These are phyloP conservation scores for Malthinus flaveolus DNA, from an alignment of 2,888 invertebrate genomes.

Conservation along the genomic window DNA sequence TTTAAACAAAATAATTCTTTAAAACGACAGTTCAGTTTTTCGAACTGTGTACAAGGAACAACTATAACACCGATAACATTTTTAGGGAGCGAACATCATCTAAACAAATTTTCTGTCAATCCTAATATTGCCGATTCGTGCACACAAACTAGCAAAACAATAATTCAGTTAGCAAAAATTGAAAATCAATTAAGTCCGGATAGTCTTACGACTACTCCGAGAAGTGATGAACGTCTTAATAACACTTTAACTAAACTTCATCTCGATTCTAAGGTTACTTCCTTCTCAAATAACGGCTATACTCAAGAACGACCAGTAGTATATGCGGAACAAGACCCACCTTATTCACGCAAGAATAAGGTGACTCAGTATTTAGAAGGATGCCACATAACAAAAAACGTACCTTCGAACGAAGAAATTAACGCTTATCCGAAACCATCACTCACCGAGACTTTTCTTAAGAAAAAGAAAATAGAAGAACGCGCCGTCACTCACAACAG, in stretches of 20 bases:
- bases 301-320: neutral
- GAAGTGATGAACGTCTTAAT: slow-evolving; percentile 1
- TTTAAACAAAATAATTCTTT: no score
- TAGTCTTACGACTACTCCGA: slow-evolving; percentile 43
- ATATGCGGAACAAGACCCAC: neutral
- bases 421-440: slow-evolving; percentile 32
- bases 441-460: slow-evolving; percentile 41
- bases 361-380: slow-evolving; percentile 19
- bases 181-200: slow-evolving; percentile 45
- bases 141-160: slow-evolving; percentile 64
- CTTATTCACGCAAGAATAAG: slow-evolving; percentile 16
- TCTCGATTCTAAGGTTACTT: slow-evolving; percentile 8
- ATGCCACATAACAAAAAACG: neutral
- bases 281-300: neutral
- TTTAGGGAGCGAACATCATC: neutral
- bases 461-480: slow-evolving; percentile 33
- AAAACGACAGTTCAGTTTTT: no score
- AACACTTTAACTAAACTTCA: neutral
- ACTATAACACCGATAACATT: no score
- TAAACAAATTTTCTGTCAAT: neutral
- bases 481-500: neutral
- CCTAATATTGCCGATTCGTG: slow-evolving; percentile 34
- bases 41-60: no score
- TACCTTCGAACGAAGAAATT: neutral
- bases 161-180: slow-evolving; percentile 56